Evolutionary conservation across 2,113 vertebrate species (phyloP).

Genomic region (Archilochus colubris): DNA sequence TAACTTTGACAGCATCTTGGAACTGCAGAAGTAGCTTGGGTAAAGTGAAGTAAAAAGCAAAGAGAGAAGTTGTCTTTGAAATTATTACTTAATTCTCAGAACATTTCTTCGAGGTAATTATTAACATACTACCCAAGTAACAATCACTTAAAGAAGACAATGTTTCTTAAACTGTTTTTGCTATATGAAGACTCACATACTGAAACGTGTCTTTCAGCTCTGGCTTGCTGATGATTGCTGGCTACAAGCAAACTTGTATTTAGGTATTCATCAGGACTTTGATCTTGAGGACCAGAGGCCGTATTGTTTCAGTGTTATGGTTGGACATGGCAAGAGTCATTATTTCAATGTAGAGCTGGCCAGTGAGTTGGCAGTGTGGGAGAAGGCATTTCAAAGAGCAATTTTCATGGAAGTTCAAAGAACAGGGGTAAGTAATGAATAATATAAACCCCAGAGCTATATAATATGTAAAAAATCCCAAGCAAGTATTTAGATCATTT

Average conservation of each 20-base stretch:
- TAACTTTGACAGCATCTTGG: not conserved
- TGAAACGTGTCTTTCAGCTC: constrained; percentile 79
- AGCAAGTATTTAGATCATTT: not conserved
- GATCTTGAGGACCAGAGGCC: constrained; percentile 83
- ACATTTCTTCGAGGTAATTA: not conserved
- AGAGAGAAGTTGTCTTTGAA: not conserved
- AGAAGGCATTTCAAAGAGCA: constrained; percentile 91
- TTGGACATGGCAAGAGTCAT: constrained; percentile 86
- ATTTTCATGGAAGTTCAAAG: constrained; percentile 93
- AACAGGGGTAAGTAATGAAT: constrained; percentile 81
- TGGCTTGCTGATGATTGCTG: constrained; percentile 90
- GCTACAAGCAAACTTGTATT: constrained; percentile 86
- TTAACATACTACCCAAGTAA: not conserved
- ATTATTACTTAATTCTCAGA: not conserved
- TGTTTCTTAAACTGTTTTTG: constrained; percentile 5
- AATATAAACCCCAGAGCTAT: not conserved
- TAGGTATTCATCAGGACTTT: constrained; percentile 85
- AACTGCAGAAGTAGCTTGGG: not conserved
- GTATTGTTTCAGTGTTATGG: constrained; percentile 89
- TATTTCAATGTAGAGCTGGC: constrained; percentile 89
- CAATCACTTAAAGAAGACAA: not conserved
- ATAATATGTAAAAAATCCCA: not conserved
- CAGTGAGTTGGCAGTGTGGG: constrained; percentile 87
- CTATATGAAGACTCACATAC: constrained; percentile 37
- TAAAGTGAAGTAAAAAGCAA: not conserved